These are phyloP conservation scores for Crotophaga sulcirostris DNA, from an alignment of 2,113 vertebrate species.

Conservation along the genomic window DNA sequence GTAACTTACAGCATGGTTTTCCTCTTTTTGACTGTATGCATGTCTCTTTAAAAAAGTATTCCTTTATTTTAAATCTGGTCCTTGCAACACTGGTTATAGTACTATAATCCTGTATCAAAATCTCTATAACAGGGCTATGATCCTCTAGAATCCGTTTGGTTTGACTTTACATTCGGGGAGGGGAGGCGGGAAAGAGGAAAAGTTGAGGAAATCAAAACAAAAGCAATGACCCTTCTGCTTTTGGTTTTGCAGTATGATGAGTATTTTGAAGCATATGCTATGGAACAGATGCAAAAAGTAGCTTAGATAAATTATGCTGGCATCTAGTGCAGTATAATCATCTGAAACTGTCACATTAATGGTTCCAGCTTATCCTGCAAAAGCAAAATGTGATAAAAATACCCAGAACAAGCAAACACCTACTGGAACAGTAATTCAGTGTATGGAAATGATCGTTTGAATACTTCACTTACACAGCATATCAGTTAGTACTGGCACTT, in stretches of 20 bases:
- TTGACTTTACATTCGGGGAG: not conserved
- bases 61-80: not conserved
- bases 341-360: conserved; percentile 31
- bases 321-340: not conserved
- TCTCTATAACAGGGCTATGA: not conserved
- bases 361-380: conserved; percentile 16
- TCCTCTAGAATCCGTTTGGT: not conserved
- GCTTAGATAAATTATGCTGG: conserved; percentile 43
- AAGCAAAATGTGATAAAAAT: conserved; percentile 39
- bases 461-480: not conserved
- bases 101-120: not conserved
- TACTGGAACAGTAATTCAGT: not conserved
- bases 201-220: not conserved
- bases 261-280: not conserved
- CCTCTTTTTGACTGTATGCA: not conserved
- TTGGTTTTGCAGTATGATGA: not conserved
- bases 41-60: not conserved
- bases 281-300: conserved; percentile 28
- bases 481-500: not conserved
- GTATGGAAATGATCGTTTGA: not conserved
- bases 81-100: not conserved
- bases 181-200: not conserved
- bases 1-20: not conserved
- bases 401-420: not conserved
- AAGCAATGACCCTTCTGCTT: not conserved